phyloP scores from a whole-genome alignment of 2,113 vertebrate genomes.

The Vicugna pacos region DNA sequence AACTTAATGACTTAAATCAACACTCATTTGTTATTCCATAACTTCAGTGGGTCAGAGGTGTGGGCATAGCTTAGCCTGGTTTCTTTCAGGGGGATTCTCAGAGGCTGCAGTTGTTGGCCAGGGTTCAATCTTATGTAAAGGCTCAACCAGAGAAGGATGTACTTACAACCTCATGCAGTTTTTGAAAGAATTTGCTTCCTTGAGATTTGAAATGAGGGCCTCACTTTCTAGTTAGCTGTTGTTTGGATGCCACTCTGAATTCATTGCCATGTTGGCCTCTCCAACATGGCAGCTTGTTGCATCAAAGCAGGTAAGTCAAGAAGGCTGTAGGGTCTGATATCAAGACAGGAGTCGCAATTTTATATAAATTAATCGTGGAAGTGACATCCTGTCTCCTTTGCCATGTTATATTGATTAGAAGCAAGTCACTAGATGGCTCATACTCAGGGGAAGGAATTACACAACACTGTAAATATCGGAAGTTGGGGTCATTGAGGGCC shows the following conservation, averaged over 20 bases:
- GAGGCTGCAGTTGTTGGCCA: not conserved
- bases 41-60: not conserved
- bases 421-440: not conserved
- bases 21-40: not conserved
- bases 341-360: not conserved
- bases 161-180: not conserved
- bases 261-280: not conserved
- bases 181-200: not conserved
- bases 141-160: not conserved
- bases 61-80: not conserved
- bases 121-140: not conserved
- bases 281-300: not conserved
- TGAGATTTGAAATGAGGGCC: not conserved
- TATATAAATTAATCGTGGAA: not conserved
- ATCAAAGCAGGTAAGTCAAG: not conserved
- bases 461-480: not conserved
- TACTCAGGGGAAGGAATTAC: not conserved
- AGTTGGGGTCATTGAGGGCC: not conserved
- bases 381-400: not conserved
- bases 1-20: not conserved
- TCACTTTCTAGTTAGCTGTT: not conserved
- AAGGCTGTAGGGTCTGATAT: not conserved
- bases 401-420: not conserved
- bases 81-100: not conserved
- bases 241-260: not conserved